Base-by-base conservation (phyloP, 2,888 invertebrate species). In the Zootermopsis nevadensis region DNA sequence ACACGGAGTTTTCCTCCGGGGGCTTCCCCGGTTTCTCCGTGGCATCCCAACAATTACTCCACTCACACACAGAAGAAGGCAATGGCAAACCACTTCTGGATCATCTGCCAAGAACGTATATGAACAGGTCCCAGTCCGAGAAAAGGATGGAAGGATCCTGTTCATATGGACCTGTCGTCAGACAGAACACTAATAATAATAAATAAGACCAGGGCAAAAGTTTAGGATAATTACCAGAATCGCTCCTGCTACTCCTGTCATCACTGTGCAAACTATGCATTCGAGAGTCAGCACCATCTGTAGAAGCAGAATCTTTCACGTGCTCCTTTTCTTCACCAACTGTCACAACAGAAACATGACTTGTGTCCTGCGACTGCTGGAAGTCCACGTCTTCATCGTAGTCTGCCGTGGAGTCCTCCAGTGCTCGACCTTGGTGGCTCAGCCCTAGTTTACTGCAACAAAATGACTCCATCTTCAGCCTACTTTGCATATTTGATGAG, bases 301-400 rank as follows among this genome's bases (percentile, higher is more conserved):
- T 87, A n/a, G 79, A 79, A 67, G 92, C 92, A 53, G 95, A 95
- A 89, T 95, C 96, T 86, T 94, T 94, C 10, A 94, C 93, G 88
- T 94, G 94, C 42, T 95, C 94, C 85, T 90, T 90, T 87, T 95
- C 95, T 87, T 95, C 94, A 80, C 97, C 97, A 27, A 97, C 97
- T 42, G 96, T 96, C 85, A 97, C 97, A 84, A 97, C 97, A 0
- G 97, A 97, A 83, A 97, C 97, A 90, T 97, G 97, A 88, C 96
- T 97, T 86, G 95, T 96, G 89, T 97, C 97, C 89, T 80, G 53
- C 19, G 33, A 30, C 19, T 66, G 77, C 55, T 69, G 76, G 24
- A 35, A 77, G 55, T 66, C 48, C 12, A 66, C 76, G 19, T 89
- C 90, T 83, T 91, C 89, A 69, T 85, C 84, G 35, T 85, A 83